These are phyloP conservation scores for Frieseomelitta varia DNA, from an alignment of 1,140 invertebrate species.

Conservation along the genomic window DNA sequence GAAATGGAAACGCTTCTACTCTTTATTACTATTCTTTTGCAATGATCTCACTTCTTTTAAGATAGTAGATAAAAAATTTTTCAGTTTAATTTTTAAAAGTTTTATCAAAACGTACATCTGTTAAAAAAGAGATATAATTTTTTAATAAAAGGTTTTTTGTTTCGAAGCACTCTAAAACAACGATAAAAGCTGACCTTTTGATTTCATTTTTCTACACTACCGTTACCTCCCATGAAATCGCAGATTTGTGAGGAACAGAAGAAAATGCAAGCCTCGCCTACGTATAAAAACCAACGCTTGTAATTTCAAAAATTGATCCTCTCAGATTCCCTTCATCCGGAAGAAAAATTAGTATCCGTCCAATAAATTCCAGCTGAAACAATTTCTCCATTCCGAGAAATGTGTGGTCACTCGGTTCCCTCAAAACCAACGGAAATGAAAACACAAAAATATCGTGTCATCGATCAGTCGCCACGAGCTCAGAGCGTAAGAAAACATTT, in stretches of 20 bases:
- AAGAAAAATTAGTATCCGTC: background rate
- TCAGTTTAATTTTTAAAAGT: no score
- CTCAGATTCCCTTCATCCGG: background rate
- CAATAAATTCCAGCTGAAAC: background rate
- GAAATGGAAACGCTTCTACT: no score
- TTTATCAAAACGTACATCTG: no score
- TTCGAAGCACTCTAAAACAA: no score
- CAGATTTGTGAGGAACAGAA: background rate
- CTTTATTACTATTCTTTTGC: no score
- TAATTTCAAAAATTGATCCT: background rate
- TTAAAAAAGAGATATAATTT: no score
- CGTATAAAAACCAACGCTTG: background rate
- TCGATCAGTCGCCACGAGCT: background rate
- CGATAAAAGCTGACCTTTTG: no score
- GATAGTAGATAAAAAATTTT: no score
- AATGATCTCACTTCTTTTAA: no score
- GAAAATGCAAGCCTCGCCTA: background rate
- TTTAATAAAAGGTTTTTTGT: no score
- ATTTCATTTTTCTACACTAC: no score
- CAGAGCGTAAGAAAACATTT: background rate
- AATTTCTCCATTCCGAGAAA: background rate
- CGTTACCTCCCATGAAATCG: no score
- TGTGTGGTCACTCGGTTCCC: background rate
- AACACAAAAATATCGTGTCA: background rate
- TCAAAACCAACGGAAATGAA: background rate